phyloP scores from a whole-genome alignment of 2,888 invertebrate genomes.

The Leptinotarsa juncta region DNA sequence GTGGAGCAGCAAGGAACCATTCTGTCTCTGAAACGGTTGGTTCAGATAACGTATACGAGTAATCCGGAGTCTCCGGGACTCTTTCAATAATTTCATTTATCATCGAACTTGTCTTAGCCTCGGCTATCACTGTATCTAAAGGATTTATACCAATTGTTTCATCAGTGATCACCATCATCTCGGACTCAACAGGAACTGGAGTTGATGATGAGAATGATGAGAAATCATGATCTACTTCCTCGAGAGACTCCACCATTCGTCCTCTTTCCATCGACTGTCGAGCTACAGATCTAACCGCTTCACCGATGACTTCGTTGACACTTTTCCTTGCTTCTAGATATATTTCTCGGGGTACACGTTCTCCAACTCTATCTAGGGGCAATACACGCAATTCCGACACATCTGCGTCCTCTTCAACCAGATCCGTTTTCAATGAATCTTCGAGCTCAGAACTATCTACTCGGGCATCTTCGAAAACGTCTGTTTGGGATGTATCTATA shows the following conservation, averaged over 20 bases:
- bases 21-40: neutral
- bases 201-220: no score
- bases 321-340: neutral
- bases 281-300: neutral
- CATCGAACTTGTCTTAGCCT: neutral
- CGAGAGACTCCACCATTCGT: neutral
- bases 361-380: neutral
- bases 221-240: neutral
- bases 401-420: neutral
- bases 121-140: neutral
- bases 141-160: neutral
- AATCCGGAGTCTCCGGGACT: neutral
- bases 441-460: neutral
- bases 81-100: neutral
- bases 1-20: neutral
- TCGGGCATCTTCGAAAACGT: conserved; percentile 16
- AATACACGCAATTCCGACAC: neutral
- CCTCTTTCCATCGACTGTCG: neutral
- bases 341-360: neutral
- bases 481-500: neutral
- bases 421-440: neutral
- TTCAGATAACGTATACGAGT: neutral
- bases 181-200: neutral
- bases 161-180: neutral
- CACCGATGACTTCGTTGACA: neutral